Base-by-base conservation (phyloP, 2,888 invertebrate species). In the Tetranychus piercei region DNA sequence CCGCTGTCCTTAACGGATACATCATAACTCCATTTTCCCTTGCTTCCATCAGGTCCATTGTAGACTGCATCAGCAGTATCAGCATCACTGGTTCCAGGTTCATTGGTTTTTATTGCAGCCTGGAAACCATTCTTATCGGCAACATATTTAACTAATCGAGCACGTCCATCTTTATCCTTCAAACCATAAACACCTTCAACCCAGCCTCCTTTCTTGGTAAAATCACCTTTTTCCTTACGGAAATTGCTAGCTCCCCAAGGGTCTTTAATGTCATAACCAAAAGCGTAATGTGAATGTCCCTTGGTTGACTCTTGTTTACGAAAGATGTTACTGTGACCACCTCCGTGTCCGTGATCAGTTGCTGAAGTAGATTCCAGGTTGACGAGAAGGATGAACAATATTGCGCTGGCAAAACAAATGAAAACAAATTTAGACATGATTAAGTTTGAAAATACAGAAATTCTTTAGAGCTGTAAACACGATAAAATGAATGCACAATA, bases 81-180 rank as follows among this genome's bases (percentile, higher is more conserved):
- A n/a, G 64, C 67, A 20, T 67, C 65, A 64, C 72, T 75, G 23
- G 77, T 78, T 22, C 78, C 78, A 18, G 78, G 77, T 44, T 78
- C 77, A 73, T 78, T 78, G 55, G 78, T 78, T 70, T 78, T 76
- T 72, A 78, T 78, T 73, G 76, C 75, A 44, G 78, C 78, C 20
- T 76, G 55, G 76, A 77, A 77, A 23, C 78, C 77, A 74, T 78
- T 64, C 34, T 76, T 76, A 44, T 78, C 77, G 55, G 78, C 77
- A 43, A 77, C 65, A 75, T 78, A 78, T 66, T 78, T 77, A 8
- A 78, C 78, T 15, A 71, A n/a, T 71, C 71, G 20, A 15, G 71
- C 45, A 6, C 71, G 71, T 20, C 71, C 71, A 44, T 71, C 71
- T 34, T 44, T 44, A 43, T 71, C 71, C 18, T 43, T 71, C 6